Conservation (phyloP, 2,888 invertebrate species). For the Nephrotoma flavescens region DNA sequence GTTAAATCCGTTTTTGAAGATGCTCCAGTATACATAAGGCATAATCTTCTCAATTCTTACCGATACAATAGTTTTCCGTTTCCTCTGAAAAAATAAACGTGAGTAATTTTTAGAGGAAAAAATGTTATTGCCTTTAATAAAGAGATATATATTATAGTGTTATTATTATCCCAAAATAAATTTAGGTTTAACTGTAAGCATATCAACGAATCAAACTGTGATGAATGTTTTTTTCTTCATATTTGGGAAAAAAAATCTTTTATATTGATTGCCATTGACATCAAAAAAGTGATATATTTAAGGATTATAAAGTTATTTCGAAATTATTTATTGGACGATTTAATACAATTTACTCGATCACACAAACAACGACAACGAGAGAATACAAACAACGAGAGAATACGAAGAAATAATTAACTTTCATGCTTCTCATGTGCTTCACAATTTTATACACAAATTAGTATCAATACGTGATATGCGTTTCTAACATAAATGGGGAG, state of each 20-base stretch:
- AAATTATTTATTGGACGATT: not conserved
- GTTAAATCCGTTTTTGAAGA: not conserved
- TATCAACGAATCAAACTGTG: not conserved
- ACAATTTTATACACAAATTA: no score
- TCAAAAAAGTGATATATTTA: not conserved
- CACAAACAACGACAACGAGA: no score
- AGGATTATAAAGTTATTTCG: not conserved
- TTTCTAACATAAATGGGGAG: no score
- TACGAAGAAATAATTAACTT: not conserved
- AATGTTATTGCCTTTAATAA: no score
- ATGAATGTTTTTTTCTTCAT: not conserved
- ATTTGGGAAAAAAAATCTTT: not conserved
- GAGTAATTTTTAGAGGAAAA: no score
- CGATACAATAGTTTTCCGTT: no score
- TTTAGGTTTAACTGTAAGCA: not conserved
- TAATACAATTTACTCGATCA: not conserved
- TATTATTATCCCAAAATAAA: not conserved
- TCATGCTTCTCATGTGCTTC: not conserved
- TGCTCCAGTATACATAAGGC: not conserved
- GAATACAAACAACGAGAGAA: not conserved
- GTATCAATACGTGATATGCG: no score
- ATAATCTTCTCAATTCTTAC: no score
- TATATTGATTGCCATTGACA: not conserved
- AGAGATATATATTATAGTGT: not conserved
- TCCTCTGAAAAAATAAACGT: no score